Evolutionary conservation across 2,113 vertebrate genomes (phyloP), one percentile per base, ranked within the genome.

Genomic region (Struthidea cinerea): DNA sequence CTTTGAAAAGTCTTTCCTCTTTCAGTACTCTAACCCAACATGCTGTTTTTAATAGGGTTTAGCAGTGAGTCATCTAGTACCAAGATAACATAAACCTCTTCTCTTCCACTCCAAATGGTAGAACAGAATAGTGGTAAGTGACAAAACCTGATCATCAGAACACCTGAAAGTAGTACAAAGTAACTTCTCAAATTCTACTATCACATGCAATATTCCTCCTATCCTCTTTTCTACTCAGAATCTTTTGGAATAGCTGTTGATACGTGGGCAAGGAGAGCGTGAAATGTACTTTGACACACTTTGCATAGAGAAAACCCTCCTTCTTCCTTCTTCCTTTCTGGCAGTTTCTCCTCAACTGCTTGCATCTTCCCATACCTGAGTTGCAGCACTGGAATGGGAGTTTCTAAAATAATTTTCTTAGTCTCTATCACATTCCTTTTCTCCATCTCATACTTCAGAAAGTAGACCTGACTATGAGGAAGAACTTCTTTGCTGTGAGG

Each of bases 281-380:
- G 41, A 65, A 50, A 60, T 35, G 10, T 32, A 17, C 32, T 76
- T 67, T 32, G 10, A 24, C n/a, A 18, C 18, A 13, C 8, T 87
- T 83, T 21, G 8, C 55, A 24, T 6, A 26, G 39, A 74, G 35
- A 41, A 86, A 90, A 33, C 1, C 3, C 21, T 83, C 26, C 76
- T 53, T 68, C 60, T 63, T 55, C 64, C 77, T 94, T 87, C 82
- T 6, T 95, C 82, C 80, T 95, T 93, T 92, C 77, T 90, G 91
- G 79, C 39, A 68, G 87, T 80, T 97, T 95, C 90, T 92, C 70
- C 67, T 60, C 52, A 61, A 20, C 65, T 60, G 67, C 73, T 67
- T 67, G 18, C 9, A 10, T 44, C 33, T 94, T 97, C 63, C 77
- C 75, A 39, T 96, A 35, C 7, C 6, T 46, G 71, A 49, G 44